Evolutionary conservation across 2,797 vertebrate species (phyloP).

Genomic region (Bradypodion pumilum): DNA sequence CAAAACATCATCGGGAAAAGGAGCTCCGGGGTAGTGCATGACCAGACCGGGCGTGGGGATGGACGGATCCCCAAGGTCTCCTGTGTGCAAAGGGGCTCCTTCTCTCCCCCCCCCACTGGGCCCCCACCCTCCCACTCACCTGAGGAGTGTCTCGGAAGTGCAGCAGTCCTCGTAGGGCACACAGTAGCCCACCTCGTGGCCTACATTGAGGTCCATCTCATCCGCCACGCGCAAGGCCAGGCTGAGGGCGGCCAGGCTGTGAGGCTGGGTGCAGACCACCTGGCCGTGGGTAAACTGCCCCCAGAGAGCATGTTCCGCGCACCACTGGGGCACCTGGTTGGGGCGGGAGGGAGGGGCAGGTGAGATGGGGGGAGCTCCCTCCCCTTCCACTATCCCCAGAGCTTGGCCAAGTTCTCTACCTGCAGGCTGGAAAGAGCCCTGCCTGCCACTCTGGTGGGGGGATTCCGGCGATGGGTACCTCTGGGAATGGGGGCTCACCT

Average conservation of each 20-base stretch:
- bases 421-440: no score
- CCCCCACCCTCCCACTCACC: constrained; percentile 62
- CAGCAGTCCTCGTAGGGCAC: constrained; percentile 92
- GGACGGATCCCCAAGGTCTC: no score
- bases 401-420: no score
- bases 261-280: constrained; percentile 90
- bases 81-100: neutral
- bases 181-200: constrained; percentile 93
- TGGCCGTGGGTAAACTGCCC: constrained; percentile 83
- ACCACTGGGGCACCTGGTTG: constrained; percentile 93
- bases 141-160: constrained; percentile 88
- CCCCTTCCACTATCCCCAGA: neutral
- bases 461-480: no score
- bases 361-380: neutral
- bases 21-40: no score
- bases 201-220: constrained; percentile 96
- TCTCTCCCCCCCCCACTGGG: neutral
- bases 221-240: constrained; percentile 90
- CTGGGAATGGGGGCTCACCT: no score
- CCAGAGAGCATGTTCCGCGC: constrained; percentile 90
- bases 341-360: neutral
- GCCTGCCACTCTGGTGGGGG: no score
- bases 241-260: constrained; percentile 85
- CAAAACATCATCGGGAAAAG: no score
- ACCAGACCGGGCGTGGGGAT: no score